Base-by-base conservation (phyloP, 2,888 invertebrate species). In the Lobophora halterata region DNA sequence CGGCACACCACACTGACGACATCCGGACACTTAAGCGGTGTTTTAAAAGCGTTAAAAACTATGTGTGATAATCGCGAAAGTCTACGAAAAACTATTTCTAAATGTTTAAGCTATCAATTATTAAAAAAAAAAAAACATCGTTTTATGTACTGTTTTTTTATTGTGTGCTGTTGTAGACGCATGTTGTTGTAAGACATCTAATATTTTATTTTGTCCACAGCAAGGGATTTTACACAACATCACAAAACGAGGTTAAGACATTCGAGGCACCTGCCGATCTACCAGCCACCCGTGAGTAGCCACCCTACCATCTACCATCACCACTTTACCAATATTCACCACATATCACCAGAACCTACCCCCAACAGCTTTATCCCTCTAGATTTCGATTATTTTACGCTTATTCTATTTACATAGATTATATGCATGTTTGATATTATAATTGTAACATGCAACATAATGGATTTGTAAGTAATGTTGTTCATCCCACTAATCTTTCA, bases 191-290 rank as follows among this genome's bases (percentile, higher is more conserved):
- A 19, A 21, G 4, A 5, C 14, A 4, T 27, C 24, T 33, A 32
- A 39, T 12, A 7, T 33, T 27, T 13, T 27, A 32, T 47, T 56
- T 67, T 54, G 56, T 74, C 50, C 54, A 49, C 81, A 85, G 85
- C 67, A 33, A 77, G 85, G 43, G 85, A 85, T 18, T 53, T 45
- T 46, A 74, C 82, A 65, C 64, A 76, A 65, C 83, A 83, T 42
- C 85, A 83, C 58, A 71, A 85, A 43, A 83, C 85, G 20, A 75
- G 85, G 61, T 74, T 85, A 75, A 61, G 74, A 41, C 86, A 85
- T 55, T 85, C 83, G 11, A 71, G 86, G 49, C 86, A 86, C 60
- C 59, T 67, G 36, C 79, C 81, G 8, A 68, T 74, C 46, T 75
- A 76, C 62, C 59, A 77, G 29, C 57, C 72, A 33, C 64, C 82